These are phyloP conservation scores for Zophobas morio DNA, from an alignment of 1,140 invertebrate species.

Conservation along the genomic window DNA sequence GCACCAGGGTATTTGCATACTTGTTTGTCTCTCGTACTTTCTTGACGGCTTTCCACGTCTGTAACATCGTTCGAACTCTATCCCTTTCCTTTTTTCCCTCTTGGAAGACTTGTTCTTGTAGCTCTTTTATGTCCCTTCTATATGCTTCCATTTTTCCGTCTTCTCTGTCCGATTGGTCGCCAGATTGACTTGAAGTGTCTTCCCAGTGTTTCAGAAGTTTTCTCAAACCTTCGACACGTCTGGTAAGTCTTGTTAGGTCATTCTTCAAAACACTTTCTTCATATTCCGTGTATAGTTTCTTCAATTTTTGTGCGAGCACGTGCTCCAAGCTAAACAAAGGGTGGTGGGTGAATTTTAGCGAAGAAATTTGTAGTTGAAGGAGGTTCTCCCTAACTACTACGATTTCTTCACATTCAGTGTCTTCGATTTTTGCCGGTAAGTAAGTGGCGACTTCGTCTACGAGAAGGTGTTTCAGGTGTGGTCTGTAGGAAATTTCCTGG, in stretches of 20 bases:
- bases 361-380: constrained; percentile 64
- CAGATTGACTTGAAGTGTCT: constrained; percentile 16
- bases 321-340: constrained; percentile 67
- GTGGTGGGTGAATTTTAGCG: constrained; percentile 67
- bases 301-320: constrained; percentile 64
- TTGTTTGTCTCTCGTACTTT: constrained; percentile 61
- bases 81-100: constrained; percentile 63
- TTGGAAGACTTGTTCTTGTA: constrained; percentile 64
- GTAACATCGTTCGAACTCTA: constrained; percentile 63
- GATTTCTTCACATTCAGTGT: constrained; percentile 59
- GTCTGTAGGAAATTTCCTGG: constrained; percentile 46
- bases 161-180: constrained; percentile 50
- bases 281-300: constrained; percentile 64
- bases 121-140: constrained; percentile 60
- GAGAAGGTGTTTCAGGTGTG: constrained; percentile 48
- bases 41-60: constrained; percentile 67
- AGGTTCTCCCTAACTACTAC: constrained; percentile 61
- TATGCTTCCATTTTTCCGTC: constrained; percentile 51
- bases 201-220: constrained; percentile 49
- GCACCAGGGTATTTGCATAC: constrained; percentile 65
- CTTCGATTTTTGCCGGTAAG: constrained; percentile 27
- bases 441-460: constrained; percentile 31
- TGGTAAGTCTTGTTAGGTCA: constrained; percentile 60
- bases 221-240: constrained; percentile 65
- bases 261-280: constrained; percentile 56